A percentile compares a stretch with the other conserved stretches of the same genome.
phyloP scores from a whole-genome alignment of 2,888 invertebrate species.

The Morinoia aosen region DNA sequence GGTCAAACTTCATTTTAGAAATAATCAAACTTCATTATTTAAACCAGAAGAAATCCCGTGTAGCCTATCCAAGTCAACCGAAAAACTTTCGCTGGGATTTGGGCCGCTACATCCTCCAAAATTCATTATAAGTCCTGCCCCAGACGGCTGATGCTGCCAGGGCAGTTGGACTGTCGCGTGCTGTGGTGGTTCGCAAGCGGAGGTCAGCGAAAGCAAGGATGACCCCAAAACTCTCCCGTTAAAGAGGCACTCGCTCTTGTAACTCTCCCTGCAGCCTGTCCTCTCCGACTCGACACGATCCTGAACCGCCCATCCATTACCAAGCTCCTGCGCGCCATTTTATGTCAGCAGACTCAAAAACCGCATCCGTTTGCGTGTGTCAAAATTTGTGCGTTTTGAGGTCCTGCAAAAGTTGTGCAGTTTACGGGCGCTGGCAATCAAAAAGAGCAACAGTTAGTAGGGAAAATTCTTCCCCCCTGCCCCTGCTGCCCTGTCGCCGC shows the following conservation, averaged over 20 bases:
- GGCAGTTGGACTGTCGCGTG: neutral
- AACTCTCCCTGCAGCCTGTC: neutral
- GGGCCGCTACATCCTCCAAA: no score
- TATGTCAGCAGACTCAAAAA: neutral
- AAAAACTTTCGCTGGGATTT: no score
- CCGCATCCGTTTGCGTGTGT: neutral
- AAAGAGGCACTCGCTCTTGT: constrained; percentile 46
- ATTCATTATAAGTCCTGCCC: no score
- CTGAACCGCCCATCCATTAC: neutral
- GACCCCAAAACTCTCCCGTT: neutral
- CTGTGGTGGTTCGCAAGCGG: neutral
- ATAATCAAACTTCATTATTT: no score
- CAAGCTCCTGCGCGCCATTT: neutral
- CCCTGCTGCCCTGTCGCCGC: neutral
- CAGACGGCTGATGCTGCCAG: neutral
- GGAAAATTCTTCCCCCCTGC: neutral
- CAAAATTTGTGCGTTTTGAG: neutral
- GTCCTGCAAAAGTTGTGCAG: neutral
- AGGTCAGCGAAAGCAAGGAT: constrained; percentile 21
- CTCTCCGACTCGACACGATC: neutral
- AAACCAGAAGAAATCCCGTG: no score
- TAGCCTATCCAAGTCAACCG: no score
- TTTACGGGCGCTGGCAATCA: neutral
- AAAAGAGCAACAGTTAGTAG: neutral
- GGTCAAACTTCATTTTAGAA: no score